These are phyloP conservation scores for Oxyruncus cristatus DNA, from an alignment of 2,113 vertebrate species.

Conservation along the genomic window DNA sequence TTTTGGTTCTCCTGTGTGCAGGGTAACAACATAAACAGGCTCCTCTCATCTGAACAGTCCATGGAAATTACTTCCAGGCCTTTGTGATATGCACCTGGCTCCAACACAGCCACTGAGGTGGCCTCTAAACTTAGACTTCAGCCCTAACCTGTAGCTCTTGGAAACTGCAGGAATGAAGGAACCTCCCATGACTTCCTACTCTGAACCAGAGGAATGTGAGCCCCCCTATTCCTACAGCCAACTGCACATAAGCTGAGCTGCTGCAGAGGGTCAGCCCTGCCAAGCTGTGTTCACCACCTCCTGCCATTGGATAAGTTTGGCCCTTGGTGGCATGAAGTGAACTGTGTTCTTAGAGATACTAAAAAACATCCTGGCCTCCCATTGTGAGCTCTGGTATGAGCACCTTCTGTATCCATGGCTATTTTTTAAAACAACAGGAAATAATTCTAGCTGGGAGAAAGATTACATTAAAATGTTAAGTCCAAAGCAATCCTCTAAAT, in stretches of 20 bases:
- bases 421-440: not conserved
- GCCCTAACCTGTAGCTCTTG: not conserved
- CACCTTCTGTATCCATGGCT: not conserved
- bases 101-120: not conserved
- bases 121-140: not conserved
- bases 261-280: not conserved
- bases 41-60: not conserved
- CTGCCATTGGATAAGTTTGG: fast-evolving
- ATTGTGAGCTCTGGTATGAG: not conserved
- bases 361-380: not conserved
- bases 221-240: not conserved
- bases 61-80: not conserved
- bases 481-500: not conserved
- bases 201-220: not conserved
- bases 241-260: not conserved
- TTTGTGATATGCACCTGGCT: not conserved
- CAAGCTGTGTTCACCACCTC: not conserved
- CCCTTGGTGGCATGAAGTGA: not conserved
- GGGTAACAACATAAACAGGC: not conserved
- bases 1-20: not conserved
- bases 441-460: not conserved
- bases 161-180: not conserved
- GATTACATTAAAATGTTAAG: not conserved
- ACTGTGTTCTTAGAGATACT: not conserved
- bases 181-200: not conserved